These are phyloP conservation scores for Subacronicta megacephala DNA, from an alignment of 2,888 invertebrate species.

Conservation along the genomic window DNA sequence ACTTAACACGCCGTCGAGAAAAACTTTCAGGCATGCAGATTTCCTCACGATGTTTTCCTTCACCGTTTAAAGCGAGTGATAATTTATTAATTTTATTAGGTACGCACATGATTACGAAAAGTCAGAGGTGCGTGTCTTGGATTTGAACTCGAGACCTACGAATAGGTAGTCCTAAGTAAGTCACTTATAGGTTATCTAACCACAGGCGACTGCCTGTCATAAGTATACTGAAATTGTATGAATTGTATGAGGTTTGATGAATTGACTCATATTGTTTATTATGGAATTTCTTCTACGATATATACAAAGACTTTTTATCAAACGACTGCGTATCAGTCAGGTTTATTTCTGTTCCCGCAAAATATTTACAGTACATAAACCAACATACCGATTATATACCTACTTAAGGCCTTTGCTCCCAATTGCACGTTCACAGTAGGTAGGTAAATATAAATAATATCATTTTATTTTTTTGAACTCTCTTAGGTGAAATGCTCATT, in stretches of 20 bases:
- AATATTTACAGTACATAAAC: constrained; percentile 3
- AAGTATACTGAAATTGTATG: too few relatives aligned
- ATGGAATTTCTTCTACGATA: constrained; percentile 15
- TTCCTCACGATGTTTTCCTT: too few relatives aligned
- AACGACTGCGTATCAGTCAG: constrained; percentile 6
- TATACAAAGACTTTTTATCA: constrained; percentile 26
- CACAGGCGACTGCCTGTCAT: too few relatives aligned
- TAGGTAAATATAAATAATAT: background rate
- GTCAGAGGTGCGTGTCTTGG: too few relatives aligned
- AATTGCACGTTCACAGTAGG: background rate
- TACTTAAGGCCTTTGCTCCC: background rate
- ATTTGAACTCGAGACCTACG: too few relatives aligned
- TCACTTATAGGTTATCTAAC: too few relatives aligned
- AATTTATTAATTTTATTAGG: too few relatives aligned
- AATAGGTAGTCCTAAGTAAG: too few relatives aligned
- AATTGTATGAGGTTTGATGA: constrained; percentile 19
- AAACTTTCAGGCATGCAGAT: too few relatives aligned
- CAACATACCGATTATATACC: background rate
- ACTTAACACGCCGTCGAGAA: too few relatives aligned
- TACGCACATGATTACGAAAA: too few relatives aligned
- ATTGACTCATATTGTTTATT: constrained; percentile 9
- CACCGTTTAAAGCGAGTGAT: too few relatives aligned
- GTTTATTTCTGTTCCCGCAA: constrained; percentile 8
- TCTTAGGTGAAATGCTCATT: constrained; percentile 11
- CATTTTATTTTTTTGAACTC: constrained; percentile 18